Evolutionary conservation across 1,140 invertebrate genomes (phyloP).

Genomic region (Procambarus virginalis): DNA sequence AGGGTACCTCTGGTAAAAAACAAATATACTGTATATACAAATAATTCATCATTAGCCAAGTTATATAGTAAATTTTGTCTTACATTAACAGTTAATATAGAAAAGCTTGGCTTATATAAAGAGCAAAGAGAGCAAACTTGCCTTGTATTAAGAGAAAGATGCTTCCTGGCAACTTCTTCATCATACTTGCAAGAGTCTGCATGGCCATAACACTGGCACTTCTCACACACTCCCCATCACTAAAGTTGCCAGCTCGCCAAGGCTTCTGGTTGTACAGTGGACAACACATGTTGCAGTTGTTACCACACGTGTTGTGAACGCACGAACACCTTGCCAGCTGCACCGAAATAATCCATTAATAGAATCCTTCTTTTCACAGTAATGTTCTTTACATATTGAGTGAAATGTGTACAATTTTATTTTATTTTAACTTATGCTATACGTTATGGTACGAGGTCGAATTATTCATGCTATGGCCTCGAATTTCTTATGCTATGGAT

Average conservation of each 20-base stretch:
- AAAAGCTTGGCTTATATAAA: constrained; percentile 77
- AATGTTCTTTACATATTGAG: no score
- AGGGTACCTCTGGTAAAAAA: no score
- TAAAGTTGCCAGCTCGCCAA: constrained; percentile 81
- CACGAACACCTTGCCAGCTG: constrained; percentile 82
- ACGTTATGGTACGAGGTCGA: no score
- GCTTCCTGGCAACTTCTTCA: constrained; percentile 79
- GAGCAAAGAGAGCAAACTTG: constrained; percentile 73
- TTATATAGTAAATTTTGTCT: no score
- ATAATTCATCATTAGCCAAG: no score
- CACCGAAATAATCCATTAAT: neutral
- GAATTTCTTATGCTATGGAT: no score
- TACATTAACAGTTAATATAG: no score
- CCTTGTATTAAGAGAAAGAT: constrained; percentile 80
- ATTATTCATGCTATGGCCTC: no score
- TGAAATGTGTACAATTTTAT: no score
- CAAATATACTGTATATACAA: no score
- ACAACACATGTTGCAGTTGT: constrained; percentile 89
- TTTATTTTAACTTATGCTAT: no score
- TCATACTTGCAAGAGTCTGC: constrained; percentile 89
- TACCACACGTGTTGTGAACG: constrained; percentile 91
- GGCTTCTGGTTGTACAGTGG: constrained; percentile 88
- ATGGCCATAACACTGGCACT: constrained; percentile 91
- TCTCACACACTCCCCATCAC: constrained; percentile 83
- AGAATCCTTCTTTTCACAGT: neutral